Base-by-base conservation (phyloP, 2,797 vertebrate genomes). In the Chaetophractus vellerosus region DNA sequence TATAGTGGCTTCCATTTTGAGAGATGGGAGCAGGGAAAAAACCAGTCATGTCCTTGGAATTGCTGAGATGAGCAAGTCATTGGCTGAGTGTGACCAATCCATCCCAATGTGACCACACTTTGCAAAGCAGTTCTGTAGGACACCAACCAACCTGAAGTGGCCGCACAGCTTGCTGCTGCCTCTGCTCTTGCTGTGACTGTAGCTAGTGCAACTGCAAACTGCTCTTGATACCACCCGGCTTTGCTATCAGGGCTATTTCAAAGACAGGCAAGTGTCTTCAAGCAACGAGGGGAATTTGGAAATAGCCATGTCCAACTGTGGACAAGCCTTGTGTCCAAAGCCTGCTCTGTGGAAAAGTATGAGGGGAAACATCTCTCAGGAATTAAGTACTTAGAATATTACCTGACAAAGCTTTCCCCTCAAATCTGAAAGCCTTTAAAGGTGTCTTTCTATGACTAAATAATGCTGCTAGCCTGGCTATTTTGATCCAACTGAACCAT, bases 21-120 rank as follows among this genome's bases (percentile, higher is more conserved):
- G 98, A 97, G 80, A 98, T 96, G 92, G 98, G 95, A 97, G 84
- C 93, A 83, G 88, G 19, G 52, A 96, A 96, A 92, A 21, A 66
- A 94, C 92, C 96, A 96, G 98, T 91, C 80, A 96, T 94, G 97
- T 95, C 72, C 94, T 96, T 97, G 97, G 38, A 97, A 97, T 97
- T 96, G 88, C 93, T 96, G 92, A 97, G 97, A 98, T 98, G 97
- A 97, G 97, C 94, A 97, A 98, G 94, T 97, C 95, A 95, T 94
- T 96, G 93, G 95, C 74, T 97, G 96, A 97, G 90, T 97, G 97
- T 93, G 80, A 75, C 84, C 90, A 91, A 41, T 86, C 41, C 75
- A 52, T 55, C 78, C 79, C 88, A 88, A 69, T 75, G 36, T 94
- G 92, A 92, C 76, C 90, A 95, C 92, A 90, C 79, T 68, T 84